phyloP scores from a whole-genome alignment of 2,113 vertebrate species.

The Sclerurus mexicanus region DNA sequence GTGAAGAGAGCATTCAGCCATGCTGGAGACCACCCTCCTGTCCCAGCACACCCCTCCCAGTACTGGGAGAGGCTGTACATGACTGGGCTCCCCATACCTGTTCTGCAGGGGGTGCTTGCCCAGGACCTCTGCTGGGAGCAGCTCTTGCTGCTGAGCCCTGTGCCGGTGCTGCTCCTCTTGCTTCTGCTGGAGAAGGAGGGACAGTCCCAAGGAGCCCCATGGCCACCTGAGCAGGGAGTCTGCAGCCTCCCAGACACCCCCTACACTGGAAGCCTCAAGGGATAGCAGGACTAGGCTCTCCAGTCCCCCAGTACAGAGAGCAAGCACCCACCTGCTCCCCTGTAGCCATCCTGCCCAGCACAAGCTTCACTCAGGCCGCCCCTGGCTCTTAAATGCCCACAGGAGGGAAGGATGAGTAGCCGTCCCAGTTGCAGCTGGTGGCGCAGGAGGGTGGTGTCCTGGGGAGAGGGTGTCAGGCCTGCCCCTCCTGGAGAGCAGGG shows the following conservation, averaged over 20 bases:
- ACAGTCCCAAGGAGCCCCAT: accelerated
- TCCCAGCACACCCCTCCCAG: background rate
- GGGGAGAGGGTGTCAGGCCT: background rate
- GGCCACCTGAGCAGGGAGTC: background rate
- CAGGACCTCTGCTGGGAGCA: background rate
- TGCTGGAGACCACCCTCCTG: background rate
- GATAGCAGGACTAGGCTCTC: accelerated
- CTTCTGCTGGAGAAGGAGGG: background rate
- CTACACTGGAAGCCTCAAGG: accelerated
- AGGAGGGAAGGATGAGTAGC: background rate
- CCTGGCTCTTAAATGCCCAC: constrained; percentile 19
- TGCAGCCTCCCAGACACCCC: accelerated
- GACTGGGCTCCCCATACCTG: background rate
- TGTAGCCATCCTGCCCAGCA: constrained; percentile 2
- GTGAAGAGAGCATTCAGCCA: accelerated
- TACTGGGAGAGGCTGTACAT: background rate
- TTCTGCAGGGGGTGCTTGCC: constrained; percentile 76
- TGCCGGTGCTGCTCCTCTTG: background rate
- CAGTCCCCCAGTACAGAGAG: background rate
- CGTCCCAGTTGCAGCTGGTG: background rate
- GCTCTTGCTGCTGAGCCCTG: constrained; percentile 20
- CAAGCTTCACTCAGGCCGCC: accelerated
- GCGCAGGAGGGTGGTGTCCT: background rate
- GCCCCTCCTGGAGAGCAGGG: background rate
- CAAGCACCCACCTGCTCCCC: constrained; percentile 12